Base-by-base conservation (phyloP, 1,140 invertebrate genomes). In the Cydia pomonella region DNA sequence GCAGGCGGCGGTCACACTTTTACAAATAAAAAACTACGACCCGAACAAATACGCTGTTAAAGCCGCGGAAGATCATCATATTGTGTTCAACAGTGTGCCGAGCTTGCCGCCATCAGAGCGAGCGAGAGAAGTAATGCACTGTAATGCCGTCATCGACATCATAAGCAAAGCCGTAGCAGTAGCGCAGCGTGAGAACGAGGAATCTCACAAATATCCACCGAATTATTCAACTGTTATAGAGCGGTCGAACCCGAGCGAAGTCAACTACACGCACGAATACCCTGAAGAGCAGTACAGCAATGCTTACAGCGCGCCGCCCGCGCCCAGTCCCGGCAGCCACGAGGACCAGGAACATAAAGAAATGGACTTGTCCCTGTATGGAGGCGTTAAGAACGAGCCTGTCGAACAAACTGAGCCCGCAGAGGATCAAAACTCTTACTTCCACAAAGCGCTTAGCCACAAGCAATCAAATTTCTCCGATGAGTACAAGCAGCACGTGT, bases 11-110 rank as follows among this genome's bases (percentile, higher is more conserved):
- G 93, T 93, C 23, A 93, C 93, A 76, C 82, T 93, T 16, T 79
- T 93, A 41, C 92, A 93, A 75, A 93, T 93, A 63, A 93, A 93
- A 83, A 93, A 93, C 79, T 90, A 93, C 82, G 93, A 93, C 75
- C 92, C 92, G 29, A 88, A 78, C 72, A 93, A 93, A 82, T 93
- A 93, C 79, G 84, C 82, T 38, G 84, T 92, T 25, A 92, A 93
- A 81, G 66, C 80, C 66, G 92, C 93, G 82, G 90, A 93, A 59
- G 89, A 88, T 50, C 87, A 87, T 73, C 91, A 92, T 79, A 93
- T 93, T 80, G 91, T 90, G 83, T 93, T 93, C 82, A 93, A 93
- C 82, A 93, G 84, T 76, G 88, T 92, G 64, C 88, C 87, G 75
- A 88, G 87, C 80, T 83, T 93, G 78, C 89, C 90, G 79, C 88